phyloP scores from a whole-genome alignment of 2,888 invertebrate genomes.

The Electrophaes corylata region DNA sequence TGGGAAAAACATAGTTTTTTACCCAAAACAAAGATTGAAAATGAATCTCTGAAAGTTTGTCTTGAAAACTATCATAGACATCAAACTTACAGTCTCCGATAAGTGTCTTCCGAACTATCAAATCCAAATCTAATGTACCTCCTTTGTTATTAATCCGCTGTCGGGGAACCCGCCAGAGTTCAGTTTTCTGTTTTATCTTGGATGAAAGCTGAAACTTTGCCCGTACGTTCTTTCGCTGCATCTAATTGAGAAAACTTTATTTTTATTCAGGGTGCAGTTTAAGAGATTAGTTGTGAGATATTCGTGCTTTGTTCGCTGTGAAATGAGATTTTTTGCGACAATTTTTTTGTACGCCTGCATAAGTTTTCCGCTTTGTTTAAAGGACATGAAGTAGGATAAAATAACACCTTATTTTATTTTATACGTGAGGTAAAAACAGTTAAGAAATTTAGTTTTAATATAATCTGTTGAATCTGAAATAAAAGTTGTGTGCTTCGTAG shows the following conservation, averaged over 20 bases:
- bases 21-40: background rate
- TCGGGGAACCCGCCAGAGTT: conserved; percentile 62
- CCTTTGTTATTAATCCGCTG: conserved; percentile 70
- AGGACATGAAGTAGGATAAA: conserved; percentile 21
- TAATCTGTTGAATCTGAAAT: background rate
- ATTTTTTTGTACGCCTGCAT: conserved; percentile 21
- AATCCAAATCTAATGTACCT: conserved; percentile 50
- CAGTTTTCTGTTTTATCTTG: conserved; percentile 68
- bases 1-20: background rate
- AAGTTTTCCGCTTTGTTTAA: conserved; percentile 31
- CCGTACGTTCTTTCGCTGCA: conserved; percentile 65
- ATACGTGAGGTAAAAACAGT: conserved; percentile 8
- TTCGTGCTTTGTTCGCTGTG: conserved; percentile 40
- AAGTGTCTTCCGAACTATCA: conserved; percentile 29
- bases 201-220: conserved; percentile 70
- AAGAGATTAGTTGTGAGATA: conserved; percentile 56
- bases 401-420: conserved; percentile 23
- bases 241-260: conserved; percentile 72
- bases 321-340: conserved; percentile 32
- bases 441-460: conserved; percentile 5
- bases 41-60: conserved; percentile 8
- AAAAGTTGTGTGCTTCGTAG: conserved; percentile 3
- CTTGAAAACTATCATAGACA: conserved; percentile 18
- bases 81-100: conserved; percentile 21
- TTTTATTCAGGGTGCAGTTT: conserved; percentile 61